Conservation (phyloP, 2,797 vertebrate genomes). For the Thunnus albacares region DNA sequence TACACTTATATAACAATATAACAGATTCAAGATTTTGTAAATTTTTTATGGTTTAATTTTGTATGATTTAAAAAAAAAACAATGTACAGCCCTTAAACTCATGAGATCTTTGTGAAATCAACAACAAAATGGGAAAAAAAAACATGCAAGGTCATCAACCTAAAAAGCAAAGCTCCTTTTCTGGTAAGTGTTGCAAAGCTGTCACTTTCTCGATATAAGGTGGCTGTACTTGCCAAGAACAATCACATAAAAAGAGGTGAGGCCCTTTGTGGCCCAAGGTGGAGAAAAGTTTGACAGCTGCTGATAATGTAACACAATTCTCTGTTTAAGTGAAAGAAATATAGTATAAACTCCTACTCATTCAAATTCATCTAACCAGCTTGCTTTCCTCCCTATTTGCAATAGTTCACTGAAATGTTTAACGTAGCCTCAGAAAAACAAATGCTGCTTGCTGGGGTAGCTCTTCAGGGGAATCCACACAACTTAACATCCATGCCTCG, state of each 20-base stretch:
- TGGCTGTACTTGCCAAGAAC: constrained; percentile 23
- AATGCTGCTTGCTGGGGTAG: neutral
- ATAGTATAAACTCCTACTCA: neutral
- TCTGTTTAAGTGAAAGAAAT: constrained; percentile 12
- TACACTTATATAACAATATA: neutral
- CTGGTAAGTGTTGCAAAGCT: constrained; percentile 22
- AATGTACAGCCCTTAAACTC: neutral
- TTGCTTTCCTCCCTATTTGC: neutral
- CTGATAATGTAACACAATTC: constrained; percentile 2
- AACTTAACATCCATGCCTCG: neutral
- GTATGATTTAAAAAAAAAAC: constrained; percentile 5
- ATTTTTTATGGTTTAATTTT: neutral
- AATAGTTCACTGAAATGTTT: neutral
- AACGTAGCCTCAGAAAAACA: constrained; percentile 10
- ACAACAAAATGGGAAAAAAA: neutral
- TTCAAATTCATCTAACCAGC: constrained; percentile 13
- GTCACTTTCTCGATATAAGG: neutral
- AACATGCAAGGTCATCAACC: neutral
- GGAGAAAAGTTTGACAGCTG: constrained; percentile 15
- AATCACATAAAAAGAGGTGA: constrained; percentile 19
- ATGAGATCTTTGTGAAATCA: neutral
- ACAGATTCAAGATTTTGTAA: neutral
- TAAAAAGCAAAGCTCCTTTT: neutral
- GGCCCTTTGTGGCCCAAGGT: constrained; percentile 12
- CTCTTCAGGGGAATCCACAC: neutral